A percentile compares a stretch with the other conserved stretches of the same genome.
Evolutionary conservation across 1,140 invertebrate species (phyloP).

Genomic region (Ericerus pela): DNA sequence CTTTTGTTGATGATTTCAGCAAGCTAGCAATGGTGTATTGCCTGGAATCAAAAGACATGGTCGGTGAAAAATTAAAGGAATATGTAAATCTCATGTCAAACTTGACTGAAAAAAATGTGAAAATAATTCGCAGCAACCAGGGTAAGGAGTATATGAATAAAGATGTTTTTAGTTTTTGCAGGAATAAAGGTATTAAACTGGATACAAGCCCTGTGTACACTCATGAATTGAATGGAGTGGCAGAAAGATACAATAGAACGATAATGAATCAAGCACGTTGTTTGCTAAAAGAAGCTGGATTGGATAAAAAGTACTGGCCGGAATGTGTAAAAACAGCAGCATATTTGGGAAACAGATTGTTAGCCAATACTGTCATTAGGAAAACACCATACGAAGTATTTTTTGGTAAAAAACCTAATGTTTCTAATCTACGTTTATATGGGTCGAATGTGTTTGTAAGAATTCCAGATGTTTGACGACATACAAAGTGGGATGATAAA

Average conservation of each 20-base stretch:
- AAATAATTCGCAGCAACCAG: conserved; percentile 15
- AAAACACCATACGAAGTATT: conserved; percentile 5
- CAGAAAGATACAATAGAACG: conserved; percentile 17
- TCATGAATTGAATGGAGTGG: conserved; percentile 10
- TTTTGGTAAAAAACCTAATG: conserved; percentile 1
- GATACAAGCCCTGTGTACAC: neutral
- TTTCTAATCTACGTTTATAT: conserved; percentile 13
- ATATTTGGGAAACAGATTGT: conserved; percentile 17
- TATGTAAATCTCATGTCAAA: conserved; percentile 16
- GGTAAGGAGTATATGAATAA: conserved; percentile 16
- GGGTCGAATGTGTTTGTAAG: conserved; percentile 22
- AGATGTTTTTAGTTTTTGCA: neutral
- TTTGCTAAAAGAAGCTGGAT: conserved; percentile 15
- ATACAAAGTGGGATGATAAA: too few species aligned
- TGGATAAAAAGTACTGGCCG: conserved; percentile 16
- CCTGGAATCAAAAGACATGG: conserved; percentile 22
- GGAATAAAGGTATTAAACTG: conserved; percentile 2
- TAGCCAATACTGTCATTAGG: neutral
- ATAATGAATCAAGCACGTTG: conserved; percentile 18
- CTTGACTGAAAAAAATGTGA: conserved; percentile 4
- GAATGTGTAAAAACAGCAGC: conserved; percentile 16
- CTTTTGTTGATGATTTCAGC: conserved; percentile 26
- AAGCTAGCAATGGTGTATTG: conserved; percentile 21
- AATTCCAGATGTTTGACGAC: conserved; percentile 20
- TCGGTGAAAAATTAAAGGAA: conserved; percentile 20